Evolutionary conservation across 2,113 vertebrate genomes (phyloP).

Genomic region (Ancistrus triradiatus): DNA sequence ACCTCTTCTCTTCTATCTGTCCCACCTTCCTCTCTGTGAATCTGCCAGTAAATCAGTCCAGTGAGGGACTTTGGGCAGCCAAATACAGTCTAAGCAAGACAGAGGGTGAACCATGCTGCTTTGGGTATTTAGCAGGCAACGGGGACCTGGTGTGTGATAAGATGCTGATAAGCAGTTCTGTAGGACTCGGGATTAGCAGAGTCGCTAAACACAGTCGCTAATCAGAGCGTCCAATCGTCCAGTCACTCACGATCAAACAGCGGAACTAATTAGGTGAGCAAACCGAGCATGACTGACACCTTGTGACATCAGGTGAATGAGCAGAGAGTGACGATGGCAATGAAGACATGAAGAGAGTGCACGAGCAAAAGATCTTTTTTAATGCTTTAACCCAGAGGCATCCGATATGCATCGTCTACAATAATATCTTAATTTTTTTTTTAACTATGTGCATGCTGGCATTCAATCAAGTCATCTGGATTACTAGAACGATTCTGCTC

Average conservation of each 20-base stretch:
- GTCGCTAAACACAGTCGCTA: slow-evolving; percentile 10
- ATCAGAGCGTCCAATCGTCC: slow-evolving; percentile 13
- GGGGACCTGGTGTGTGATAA: slow-evolving; percentile 18
- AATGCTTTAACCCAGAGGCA: too few relatives aligned
- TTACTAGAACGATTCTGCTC: too few relatives aligned
- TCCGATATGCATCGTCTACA: too few relatives aligned
- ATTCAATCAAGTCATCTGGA: too few relatives aligned
- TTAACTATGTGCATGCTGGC: too few relatives aligned
- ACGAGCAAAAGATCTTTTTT: too few relatives aligned
- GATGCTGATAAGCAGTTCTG: slow-evolving; percentile 24
- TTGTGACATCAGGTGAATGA: not conserved
- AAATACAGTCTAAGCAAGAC: slow-evolving; percentile 37
- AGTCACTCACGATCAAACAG: slow-evolving; percentile 24
- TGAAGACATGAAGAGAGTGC: slow-evolving; percentile 1
- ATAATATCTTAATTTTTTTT: too few relatives aligned
- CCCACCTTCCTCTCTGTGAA: slow-evolving; percentile 10
- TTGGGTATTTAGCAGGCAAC: slow-evolving; percentile 15
- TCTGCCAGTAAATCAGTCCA: slow-evolving; percentile 34
- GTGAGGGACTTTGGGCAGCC: slow-evolving; percentile 32
- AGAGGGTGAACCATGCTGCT: slow-evolving; percentile 26
- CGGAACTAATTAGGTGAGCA: slow-evolving; percentile 31
- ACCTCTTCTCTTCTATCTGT: slow-evolving; percentile 20
- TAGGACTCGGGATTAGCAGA: slow-evolving; percentile 32
- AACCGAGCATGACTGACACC: slow-evolving; percentile 21
- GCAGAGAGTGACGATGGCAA: slow-evolving; percentile 18